Evolutionary conservation across 1,140 invertebrate species (phyloP), one percentile per base, ranked within the genome.

Genomic region (Trichonephila inaurata): DNA sequence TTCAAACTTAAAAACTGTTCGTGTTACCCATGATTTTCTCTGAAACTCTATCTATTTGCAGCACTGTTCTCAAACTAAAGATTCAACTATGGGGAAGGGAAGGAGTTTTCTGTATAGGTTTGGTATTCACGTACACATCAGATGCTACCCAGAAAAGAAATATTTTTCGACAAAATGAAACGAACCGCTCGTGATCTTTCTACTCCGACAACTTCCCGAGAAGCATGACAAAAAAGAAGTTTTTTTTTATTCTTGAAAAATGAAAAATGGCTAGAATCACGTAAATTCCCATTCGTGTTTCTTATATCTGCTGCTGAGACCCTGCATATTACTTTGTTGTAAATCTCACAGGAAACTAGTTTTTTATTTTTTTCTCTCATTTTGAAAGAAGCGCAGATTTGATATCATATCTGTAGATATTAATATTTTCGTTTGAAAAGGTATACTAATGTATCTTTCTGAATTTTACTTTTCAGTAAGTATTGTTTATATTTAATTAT

Each of bases 141-240:
- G 72, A 40, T 40, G 72, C 72, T 33, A 77, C 33, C 28, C 14
- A 33, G 16, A 33, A 77, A 77, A 77, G 72, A 77, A 77, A 77
- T 40, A 28, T 77, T 77, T 77, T 77, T 77, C 72, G 72, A 77
- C 72, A 77, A 77, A 77, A 77, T 77, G 72, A 77, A 77, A 77
- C 28, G 72, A 77, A 77, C 33, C 28, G 14, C n/a, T 12, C 28
- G 72, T 40, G 28, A 77, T 18, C 72, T 77, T 77, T 33, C 72
- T 18, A 77, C 24, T 16, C 33, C 72, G 18, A 77, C 28, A 77
- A 77, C 72, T 77, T 40, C 72, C 33, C 33, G 72, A 18, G 72
- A 77, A 77, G 28, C 33, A 77, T 77, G 72, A 40, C 28, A 19
- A 72, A 72, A 72, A 72, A 33, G 21, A 14, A 16, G 16, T 40